Conservation (phyloP, 2,797 vertebrate genomes). For the Spinus olivaceus region DNA sequence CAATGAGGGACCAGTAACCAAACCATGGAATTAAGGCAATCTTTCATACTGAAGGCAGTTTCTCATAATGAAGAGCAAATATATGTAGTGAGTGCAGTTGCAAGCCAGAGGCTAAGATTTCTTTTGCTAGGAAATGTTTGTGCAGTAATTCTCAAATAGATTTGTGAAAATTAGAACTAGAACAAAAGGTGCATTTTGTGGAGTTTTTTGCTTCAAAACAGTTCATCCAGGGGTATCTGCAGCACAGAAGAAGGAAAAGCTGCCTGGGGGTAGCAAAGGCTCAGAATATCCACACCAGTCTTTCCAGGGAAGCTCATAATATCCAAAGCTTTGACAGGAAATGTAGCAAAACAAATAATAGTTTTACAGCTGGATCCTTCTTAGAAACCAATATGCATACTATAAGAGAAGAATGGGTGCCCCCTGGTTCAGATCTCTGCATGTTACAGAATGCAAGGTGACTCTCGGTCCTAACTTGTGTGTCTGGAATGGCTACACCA, state of each 20-base stretch:
- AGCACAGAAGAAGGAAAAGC: neutral
- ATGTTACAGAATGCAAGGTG: neutral
- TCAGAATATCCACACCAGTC: neutral
- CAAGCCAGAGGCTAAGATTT: constrained; percentile 23
- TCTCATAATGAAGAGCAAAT: neutral
- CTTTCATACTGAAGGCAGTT: neutral
- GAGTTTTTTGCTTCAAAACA: neutral
- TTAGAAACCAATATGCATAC: neutral
- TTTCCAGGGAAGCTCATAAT: neutral
- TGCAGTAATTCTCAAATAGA: constrained; percentile 9
- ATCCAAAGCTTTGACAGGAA: neutral
- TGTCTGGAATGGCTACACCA: neutral
- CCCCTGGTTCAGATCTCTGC: neutral
- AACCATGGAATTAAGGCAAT: neutral
- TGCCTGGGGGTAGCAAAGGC: neutral
- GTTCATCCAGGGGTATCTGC: neutral
- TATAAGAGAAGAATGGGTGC: neutral
- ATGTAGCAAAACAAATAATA: neutral
- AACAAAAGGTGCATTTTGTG: constrained; percentile 3
- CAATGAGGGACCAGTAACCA: neutral
- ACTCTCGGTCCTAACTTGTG: neutral
- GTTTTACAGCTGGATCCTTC: neutral
- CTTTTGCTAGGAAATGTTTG: constrained; percentile 11
- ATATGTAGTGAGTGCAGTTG: neutral
- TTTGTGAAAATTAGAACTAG: constrained; percentile 33